Base-by-base conservation (phyloP, 2,797 vertebrate genomes). In the Amblyopsis hoosieri region DNA sequence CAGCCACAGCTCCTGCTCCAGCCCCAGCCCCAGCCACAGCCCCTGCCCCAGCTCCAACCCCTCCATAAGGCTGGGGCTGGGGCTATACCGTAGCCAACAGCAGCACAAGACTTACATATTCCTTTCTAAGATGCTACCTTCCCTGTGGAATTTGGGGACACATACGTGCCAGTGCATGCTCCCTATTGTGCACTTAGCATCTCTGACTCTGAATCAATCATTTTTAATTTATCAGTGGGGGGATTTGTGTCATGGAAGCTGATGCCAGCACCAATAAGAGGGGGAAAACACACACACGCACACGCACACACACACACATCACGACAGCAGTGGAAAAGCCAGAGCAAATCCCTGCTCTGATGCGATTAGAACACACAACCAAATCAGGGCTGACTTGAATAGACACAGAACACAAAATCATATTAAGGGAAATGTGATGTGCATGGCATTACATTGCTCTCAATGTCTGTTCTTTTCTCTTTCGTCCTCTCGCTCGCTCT, bases 321-420 rank as follows among this genome's bases (percentile, higher is more conserved):
- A 86, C 87, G 84, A 86, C 75, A 80, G 79, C 80, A 76, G 87
- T 76, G 85, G 90, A 91, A 88, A 90, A 92, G 87, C 86, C 81
- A 75, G 75, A 87, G 91, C 86, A 92, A 93, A 92, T 92, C 93
- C 89, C 86, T 90, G 75, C 90, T 84, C 87, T 93, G 92, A 94
- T 93, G 90, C 90, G 92, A 94, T 94, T 93, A 93, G 89, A 82
- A 87, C 86, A 90, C 90, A 90, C 91, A 91, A 91, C 90, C 90
- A 88, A 91, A 93, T 93, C 92, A 93, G 90, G 82, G 77, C 88
- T 84, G 89, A 93, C 92, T 93, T 93, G 90, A 94, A 93, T 93
- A 93, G 91, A 90, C 92, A 91, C 91, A 93, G 92, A 92, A 93
- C 93, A 92, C 91, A 90, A 92, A 94, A 93, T 93, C 93, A 92